Percentiles rank a stretch among this genome's conserved stretches.
Evolutionary conservation across 2,888 invertebrate genomes (phyloP).

Genomic region (Phorcus lineatus): DNA sequence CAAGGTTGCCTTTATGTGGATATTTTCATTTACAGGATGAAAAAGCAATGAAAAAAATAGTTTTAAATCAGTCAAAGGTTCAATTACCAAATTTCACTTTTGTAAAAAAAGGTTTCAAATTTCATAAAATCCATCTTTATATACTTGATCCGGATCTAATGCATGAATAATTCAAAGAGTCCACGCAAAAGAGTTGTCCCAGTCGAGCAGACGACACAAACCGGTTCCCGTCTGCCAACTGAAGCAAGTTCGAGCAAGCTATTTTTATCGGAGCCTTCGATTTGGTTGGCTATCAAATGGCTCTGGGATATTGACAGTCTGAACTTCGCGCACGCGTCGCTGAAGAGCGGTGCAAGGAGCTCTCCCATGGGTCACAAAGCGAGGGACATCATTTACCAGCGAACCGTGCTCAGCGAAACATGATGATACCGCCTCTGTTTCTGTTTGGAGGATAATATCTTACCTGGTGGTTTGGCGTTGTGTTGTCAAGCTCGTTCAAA

Average conservation of each 20-base stretch:
- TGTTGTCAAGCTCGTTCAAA: slow-evolving; percentile 33
- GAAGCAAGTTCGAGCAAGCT: slow-evolving; percentile 6
- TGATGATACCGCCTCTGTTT: too few species aligned
- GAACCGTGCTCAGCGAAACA: not conserved
- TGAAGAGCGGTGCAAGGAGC: not conserved
- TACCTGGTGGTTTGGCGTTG: slow-evolving; percentile 15
- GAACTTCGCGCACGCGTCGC: not conserved
- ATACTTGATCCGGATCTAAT: too few species aligned
- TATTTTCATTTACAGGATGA: not conserved
- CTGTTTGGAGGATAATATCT: slow-evolving; percentile 1
- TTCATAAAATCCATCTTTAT: too few species aligned
- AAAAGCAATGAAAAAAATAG: too few species aligned
- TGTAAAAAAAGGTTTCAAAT: too few species aligned
- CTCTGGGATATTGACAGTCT: not conserved
- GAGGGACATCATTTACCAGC: not conserved
- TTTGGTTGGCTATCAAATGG: slow-evolving; percentile 2
- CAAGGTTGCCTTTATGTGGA: too few species aligned
- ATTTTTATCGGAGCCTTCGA: not conserved
- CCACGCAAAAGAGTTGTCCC: not conserved
- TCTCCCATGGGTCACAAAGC: not conserved
- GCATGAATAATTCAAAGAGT: too few species aligned
- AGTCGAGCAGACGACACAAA: slow-evolving; percentile 16
- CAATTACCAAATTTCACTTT: too few species aligned
- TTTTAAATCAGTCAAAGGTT: too few species aligned
- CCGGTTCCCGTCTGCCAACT: not conserved